Evolutionary conservation across 2,113 vertebrate species (phyloP), one percentile per base, ranked within the genome.

Genomic region (Clupea harengus): DNA sequence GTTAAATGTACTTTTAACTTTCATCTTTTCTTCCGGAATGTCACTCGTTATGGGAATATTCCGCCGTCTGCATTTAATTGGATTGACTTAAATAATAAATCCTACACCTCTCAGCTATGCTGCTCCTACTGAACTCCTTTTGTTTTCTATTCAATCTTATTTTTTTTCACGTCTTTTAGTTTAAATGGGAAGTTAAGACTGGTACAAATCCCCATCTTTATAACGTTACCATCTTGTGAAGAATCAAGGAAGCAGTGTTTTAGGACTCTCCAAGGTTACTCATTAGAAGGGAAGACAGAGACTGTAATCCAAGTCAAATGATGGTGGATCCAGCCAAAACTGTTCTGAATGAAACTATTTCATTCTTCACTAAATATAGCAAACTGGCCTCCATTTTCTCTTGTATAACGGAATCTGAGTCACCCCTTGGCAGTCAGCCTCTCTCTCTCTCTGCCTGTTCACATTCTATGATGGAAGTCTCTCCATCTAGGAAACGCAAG

Each of bases 1-100:
- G 64, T 9, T 25, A 72, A 25, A 72, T 72, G 64, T 28, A 72
- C 25, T 28, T 72, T 72, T 10, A 72, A 32, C 2, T 32, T 28
- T 32, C 8, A 32, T 72, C 32, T 72, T 72, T 72, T 13, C n/a
- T 11, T 7, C 64, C 8, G 85, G 84, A 85, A 85, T 28, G 87
- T 90, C 85, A 67, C 50, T 49, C 89, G 85, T 90, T 89, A 90
- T n/a, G 88, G 81, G 84, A 78, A 83, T 85, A 86, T 87, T 82
- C 86, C 72, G 87, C 88, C 81, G 57, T 75, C 72, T 50, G 81
- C 75, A 46, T 89, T 88, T 90, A 88, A 90, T 90, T 90, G 88
- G 88, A 90, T 90, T 90, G 86, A 85, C 85, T 88, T 90, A 90
- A 90, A 89, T 90, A 90, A 89, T 88, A 83, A 83, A 81, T 82